Conservation (phyloP, 2,113 vertebrate species). For the Coptodon rendalli region DNA sequence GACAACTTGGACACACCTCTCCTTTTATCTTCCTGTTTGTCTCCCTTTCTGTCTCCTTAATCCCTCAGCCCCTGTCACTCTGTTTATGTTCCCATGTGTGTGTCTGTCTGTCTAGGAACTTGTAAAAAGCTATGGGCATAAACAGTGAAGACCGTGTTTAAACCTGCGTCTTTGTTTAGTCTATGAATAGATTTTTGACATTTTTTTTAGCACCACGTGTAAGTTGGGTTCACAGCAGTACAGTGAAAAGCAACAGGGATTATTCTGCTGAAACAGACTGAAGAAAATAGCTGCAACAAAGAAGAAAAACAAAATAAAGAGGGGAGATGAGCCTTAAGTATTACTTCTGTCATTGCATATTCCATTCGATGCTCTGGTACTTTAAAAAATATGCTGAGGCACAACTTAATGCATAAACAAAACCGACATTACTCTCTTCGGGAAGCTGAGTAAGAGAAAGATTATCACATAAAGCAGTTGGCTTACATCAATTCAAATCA, state of each 20-base stretch:
- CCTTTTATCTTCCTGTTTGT: constrained; percentile 34
- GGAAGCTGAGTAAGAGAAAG: constrained; percentile 8
- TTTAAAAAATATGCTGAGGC: background rate
- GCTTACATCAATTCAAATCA: background rate
- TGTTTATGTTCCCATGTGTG: constrained; percentile 17
- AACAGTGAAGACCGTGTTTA: background rate
- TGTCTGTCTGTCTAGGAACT: background rate
- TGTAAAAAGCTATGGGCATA: background rate
- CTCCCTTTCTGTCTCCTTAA: constrained; percentile 14
- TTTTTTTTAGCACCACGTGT: background rate
- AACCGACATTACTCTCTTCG: background rate
- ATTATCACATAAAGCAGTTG: background rate
- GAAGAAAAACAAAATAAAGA: background rate
- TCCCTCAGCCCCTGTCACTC: constrained; percentile 1
- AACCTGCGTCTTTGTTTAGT: background rate
- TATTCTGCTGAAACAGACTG: background rate
- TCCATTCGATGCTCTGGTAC: background rate
- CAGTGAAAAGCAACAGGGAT: background rate
- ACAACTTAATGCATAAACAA: background rate
- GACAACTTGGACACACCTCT: constrained; percentile 37
- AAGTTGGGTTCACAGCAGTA: background rate
- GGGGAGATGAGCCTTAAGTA: background rate
- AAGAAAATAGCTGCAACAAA: background rate
- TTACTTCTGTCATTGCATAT: background rate
- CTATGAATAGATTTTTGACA: background rate